Conservation (phyloP, 2,797 vertebrate species). For the Muraenolepis orangiensis region DNA sequence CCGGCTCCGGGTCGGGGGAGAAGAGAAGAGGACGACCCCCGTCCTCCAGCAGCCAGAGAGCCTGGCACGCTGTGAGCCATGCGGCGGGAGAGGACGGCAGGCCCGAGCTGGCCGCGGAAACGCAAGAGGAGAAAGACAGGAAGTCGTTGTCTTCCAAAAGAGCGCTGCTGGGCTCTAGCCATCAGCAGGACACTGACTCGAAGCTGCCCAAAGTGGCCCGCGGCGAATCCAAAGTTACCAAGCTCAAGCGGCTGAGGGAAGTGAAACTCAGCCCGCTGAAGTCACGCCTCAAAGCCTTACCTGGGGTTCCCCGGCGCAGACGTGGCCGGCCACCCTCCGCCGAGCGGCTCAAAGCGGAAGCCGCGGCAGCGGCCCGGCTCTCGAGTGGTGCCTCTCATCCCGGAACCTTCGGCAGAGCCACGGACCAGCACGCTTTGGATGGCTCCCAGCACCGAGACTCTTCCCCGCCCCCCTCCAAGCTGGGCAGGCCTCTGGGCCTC, state of each 20-base stretch:
- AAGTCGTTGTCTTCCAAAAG: constrained; percentile 83
- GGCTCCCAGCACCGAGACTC: constrained; percentile 55
- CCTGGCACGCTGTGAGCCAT: constrained; percentile 63
- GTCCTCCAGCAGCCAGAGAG: constrained; percentile 66
- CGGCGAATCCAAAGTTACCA: constrained; percentile 76
- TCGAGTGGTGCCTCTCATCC: constrained; percentile 51
- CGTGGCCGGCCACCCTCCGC: constrained; percentile 90
- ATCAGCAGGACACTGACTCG: constrained; percentile 74
- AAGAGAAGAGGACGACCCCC: constrained; percentile 94
- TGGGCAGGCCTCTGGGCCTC: constrained; percentile 70
- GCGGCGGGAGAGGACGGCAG: constrained; percentile 74
- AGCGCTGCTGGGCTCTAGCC: constrained; percentile 78
- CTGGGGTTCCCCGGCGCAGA: constrained; percentile 80
- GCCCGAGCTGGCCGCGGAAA: constrained; percentile 70
- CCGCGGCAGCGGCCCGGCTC: constrained; percentile 69
- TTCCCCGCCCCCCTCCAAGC: constrained; percentile 65
- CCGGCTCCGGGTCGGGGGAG: constrained; percentile 81
- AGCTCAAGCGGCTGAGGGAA: constrained; percentile 88
- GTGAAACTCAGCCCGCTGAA: constrained; percentile 90
- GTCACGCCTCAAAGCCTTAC: constrained; percentile 87
- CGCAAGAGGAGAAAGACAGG: constrained; percentile 78
- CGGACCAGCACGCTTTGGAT: constrained; percentile 56
- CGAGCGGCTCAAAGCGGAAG: constrained; percentile 85
- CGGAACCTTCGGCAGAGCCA: constrained; percentile 76
- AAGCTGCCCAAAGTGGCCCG: constrained; percentile 66